Percentiles rank a stretch among this genome's conserved stretches.
phyloP scores from a whole-genome alignment of 2,797 vertebrate genomes.

The Eulemur albifrons region DNA sequence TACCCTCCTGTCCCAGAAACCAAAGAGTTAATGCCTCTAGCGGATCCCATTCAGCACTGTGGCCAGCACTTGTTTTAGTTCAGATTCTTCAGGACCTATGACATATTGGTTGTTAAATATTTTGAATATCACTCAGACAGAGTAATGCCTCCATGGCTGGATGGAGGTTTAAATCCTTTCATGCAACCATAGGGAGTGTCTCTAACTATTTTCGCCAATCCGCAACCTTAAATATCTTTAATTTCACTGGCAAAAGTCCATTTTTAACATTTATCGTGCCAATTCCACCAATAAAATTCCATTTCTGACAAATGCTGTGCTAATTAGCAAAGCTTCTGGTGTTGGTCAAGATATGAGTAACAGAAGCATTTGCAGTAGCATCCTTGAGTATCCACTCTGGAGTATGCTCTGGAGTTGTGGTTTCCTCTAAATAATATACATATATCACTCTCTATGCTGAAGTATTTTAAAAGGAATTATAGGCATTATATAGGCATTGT shows the following conservation, averaged over 20 bases:
- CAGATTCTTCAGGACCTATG: not conserved
- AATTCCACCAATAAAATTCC: not conserved
- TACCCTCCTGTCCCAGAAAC: not conserved
- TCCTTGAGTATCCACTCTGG: not conserved
- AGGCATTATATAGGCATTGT: not conserved
- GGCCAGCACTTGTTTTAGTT: not conserved
- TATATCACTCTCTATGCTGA: not conserved
- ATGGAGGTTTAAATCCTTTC: not conserved
- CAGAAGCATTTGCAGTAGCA: not conserved
- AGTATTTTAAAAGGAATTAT: not conserved
- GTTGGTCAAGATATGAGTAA: not conserved
- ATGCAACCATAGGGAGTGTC: not conserved
- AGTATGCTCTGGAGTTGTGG: not conserved
- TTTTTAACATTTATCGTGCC: not conserved
- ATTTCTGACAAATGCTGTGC: not conserved
- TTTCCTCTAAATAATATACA: not conserved
- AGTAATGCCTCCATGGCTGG: not conserved
- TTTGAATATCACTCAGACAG: not conserved
- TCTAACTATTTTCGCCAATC: not conserved
- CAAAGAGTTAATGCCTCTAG: not conserved
- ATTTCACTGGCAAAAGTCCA: not conserved
- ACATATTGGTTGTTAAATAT: not conserved
- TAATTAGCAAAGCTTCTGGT: not conserved
- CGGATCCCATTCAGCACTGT: not conserved
- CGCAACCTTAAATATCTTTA: not conserved